A percentile compares a stretch with the other conserved stretches of the same genome.
phyloP scores from a whole-genome alignment of 1,140 invertebrate species.

The Pseudomyrmex sp. region DNA sequence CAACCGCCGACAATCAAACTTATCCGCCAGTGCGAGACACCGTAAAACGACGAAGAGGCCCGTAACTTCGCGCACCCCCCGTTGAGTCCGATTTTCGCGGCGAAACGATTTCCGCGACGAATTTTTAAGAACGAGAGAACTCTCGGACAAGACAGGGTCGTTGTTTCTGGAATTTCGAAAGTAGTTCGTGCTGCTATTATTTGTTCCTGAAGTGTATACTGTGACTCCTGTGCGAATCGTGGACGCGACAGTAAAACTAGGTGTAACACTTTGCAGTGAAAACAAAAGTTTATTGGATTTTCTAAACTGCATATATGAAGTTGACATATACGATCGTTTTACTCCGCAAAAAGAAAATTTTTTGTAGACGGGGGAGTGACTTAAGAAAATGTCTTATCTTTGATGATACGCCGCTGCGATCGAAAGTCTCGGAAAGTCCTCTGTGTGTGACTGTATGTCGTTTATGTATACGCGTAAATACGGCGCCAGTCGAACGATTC shows the following conservation, averaged over 20 bases:
- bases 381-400: not conserved
- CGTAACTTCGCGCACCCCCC: not conserved
- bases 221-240: not conserved
- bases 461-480: slow-evolving; percentile 57
- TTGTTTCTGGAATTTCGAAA: not conserved
- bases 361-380: not conserved
- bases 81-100: not conserved
- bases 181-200: not conserved
- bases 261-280: not conserved
- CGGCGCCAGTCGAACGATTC: slow-evolving; percentile 59
- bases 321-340: too few species aligned
- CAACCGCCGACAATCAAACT: slow-evolving; percentile 64
- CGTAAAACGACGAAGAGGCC: not conserved
- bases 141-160: not conserved
- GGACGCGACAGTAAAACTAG: not conserved
- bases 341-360: too few species aligned
- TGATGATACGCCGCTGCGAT: not conserved
- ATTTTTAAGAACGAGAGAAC: slow-evolving; percentile 30
- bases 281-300: slow-evolving; percentile 12
- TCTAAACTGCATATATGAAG: not conserved
- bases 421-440: slow-evolving; percentile 10
- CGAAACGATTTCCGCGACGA: slow-evolving; percentile 1
- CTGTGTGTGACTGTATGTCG: not conserved
- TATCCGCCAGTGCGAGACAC: slow-evolving; percentile 30
- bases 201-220: not conserved